Conservation (phyloP, 2,113 vertebrate genomes). For the Neogobius melanostomus region DNA sequence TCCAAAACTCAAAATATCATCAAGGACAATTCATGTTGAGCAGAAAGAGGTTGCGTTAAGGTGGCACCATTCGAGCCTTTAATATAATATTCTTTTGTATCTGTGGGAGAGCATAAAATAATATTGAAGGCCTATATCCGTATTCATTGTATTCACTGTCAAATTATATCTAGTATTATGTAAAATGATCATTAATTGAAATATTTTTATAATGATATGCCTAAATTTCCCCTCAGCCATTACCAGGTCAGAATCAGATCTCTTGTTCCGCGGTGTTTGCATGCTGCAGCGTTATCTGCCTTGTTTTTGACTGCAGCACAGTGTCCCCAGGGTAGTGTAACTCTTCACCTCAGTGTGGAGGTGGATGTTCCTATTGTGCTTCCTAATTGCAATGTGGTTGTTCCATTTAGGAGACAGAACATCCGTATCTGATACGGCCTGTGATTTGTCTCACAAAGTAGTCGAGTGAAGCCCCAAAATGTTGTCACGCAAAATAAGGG, state of each 20-base stretch:
- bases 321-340: constrained; percentile 72
- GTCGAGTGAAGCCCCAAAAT: constrained; percentile 5
- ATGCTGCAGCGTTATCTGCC: constrained; percentile 50
- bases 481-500: constrained; percentile 18
- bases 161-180: too few species aligned
- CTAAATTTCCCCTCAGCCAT: background rate
- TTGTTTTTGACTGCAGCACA: constrained; percentile 72
- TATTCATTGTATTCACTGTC: too few species aligned
- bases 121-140: too few species aligned
- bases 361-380: constrained; percentile 81
- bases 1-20: background rate
- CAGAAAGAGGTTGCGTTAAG: too few species aligned
- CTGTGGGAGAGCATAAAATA: too few species aligned
- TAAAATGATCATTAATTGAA: too few species aligned
- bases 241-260: constrained; percentile 8
- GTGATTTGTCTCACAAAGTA: constrained; percentile 26
- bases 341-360: constrained; percentile 73
- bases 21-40: too few species aligned
- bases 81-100: too few species aligned
- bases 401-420: constrained; percentile 75
- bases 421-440: constrained; percentile 50
- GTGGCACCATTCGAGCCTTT: too few species aligned
- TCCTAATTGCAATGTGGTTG: constrained; percentile 79
- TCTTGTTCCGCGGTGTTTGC: constrained; percentile 4
- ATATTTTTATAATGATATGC: too few species aligned